phyloP scores from a whole-genome alignment of 1,140 invertebrate genomes.

The Hylaeus anthracinus region DNA sequence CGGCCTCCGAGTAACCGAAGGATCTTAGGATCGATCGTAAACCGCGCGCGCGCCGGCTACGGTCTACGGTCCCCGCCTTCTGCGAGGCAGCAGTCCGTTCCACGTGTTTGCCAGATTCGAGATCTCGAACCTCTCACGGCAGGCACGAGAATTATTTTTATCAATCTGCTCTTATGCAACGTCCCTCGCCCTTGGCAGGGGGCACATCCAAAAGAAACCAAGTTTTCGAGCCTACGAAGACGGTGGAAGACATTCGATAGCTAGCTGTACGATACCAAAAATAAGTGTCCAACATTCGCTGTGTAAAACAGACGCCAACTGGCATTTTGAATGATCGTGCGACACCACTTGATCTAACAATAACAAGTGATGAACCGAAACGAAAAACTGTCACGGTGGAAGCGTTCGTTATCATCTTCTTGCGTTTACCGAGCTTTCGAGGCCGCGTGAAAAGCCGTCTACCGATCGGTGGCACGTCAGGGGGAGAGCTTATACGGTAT shows the following conservation, averaged over 20 bases:
- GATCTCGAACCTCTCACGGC: constrained; percentile 19
- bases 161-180: constrained; percentile 56
- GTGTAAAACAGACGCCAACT: too few relatives aligned
- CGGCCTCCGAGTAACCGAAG: background rate
- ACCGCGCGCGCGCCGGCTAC: background rate
- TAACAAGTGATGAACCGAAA: background rate
- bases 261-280: too few relatives aligned
- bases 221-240: too few relatives aligned
- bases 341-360: background rate
- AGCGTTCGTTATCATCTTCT: background rate
- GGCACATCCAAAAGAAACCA: constrained; percentile 33
- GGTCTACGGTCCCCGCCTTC: background rate
- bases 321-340: too few relatives aligned
- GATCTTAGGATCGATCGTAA: constrained; percentile 1
- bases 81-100: background rate
- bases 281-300: too few relatives aligned
- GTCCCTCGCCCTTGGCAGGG: constrained; percentile 36
- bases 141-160: constrained; percentile 63
- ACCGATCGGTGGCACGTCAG: constrained; percentile 16
- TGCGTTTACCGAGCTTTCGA: background rate
- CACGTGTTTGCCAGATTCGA: constrained; percentile 65
- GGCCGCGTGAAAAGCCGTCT: constrained; percentile 28
- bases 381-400: background rate
- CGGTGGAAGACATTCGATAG: too few relatives aligned
- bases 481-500: constrained; percentile 6